These are phyloP conservation scores for Chionis minor DNA, from an alignment of 2,113 vertebrate genomes.

Conservation along the genomic window DNA sequence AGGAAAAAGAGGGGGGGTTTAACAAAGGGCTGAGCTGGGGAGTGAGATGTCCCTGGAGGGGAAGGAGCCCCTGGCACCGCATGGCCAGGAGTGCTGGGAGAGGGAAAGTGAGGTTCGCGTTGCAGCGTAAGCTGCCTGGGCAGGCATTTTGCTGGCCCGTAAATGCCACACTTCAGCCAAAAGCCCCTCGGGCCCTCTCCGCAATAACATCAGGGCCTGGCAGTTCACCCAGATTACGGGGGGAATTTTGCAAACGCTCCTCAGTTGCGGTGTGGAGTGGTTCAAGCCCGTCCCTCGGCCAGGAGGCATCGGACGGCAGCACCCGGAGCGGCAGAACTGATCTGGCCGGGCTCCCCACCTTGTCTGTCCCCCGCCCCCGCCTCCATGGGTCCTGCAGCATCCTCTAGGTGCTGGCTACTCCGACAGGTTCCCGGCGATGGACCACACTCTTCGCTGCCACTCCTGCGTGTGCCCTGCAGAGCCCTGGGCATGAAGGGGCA, in stretches of 20 bases:
- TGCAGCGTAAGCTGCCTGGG: background rate
- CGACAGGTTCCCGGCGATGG: background rate
- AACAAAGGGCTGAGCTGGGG: background rate
- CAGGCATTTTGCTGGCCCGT: rapidly evolving
- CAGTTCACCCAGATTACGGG: background rate
- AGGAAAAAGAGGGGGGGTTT: rapidly evolving
- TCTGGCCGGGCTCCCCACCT: background rate
- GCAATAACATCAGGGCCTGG: background rate
- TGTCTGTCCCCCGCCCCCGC: background rate
- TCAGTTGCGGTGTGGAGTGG: background rate
- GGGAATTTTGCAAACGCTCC: background rate
- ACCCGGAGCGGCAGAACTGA: background rate
- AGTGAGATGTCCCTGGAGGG: background rate
- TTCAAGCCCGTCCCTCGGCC: background rate
- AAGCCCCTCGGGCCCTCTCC: background rate
- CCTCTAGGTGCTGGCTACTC: background rate
- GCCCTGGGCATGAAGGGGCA: rapidly evolving
- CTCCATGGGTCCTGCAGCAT: background rate
- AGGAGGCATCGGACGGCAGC: rapidly evolving
- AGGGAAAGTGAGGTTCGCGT: rapidly evolving
- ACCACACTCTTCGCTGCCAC: rapidly evolving
- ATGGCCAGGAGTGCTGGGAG: background rate
- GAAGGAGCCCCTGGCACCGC: rapidly evolving
- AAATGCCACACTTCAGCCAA: background rate
- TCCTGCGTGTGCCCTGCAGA: background rate